A percentile compares a stretch with the other conserved stretches of the same genome.
phyloP scores from a whole-genome alignment of 1,140 invertebrate genomes.

The Rhyacophila brunnea region DNA sequence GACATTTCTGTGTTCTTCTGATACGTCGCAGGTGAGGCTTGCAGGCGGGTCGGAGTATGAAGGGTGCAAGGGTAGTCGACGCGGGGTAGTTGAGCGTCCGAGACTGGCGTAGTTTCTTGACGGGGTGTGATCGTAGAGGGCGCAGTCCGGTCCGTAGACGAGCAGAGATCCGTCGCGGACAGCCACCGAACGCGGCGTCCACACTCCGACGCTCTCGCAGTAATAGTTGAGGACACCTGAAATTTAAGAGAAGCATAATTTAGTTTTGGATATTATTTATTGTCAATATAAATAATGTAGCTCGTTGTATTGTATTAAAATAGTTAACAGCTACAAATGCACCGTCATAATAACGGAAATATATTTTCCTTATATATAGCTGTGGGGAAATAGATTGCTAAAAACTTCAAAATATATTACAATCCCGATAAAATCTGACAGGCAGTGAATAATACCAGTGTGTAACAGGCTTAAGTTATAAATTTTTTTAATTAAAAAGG shows the following conservation, averaged over 20 bases:
- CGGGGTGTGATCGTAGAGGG: slow-evolving; percentile 13
- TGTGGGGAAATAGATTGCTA: too few relatives aligned
- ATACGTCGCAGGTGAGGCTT: not conserved
- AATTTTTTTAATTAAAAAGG: too few relatives aligned
- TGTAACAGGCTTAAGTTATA: too few relatives aligned
- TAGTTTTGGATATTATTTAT: too few relatives aligned
- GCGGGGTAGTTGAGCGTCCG: slow-evolving; percentile 19
- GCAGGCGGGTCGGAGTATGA: slow-evolving; percentile 3
- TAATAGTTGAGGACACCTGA: slow-evolving; percentile 51
- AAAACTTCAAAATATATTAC: too few relatives aligned
- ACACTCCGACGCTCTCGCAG: slow-evolving; percentile 23
- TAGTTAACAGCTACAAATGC: too few relatives aligned
- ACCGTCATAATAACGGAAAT: too few relatives aligned
- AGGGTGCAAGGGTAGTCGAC: slow-evolving; percentile 3
- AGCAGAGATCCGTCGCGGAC: slow-evolving; percentile 37
- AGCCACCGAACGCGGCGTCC: slow-evolving; percentile 33
- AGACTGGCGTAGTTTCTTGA: slow-evolving; percentile 28
- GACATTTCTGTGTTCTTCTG: not conserved
- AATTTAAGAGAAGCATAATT: slow-evolving; percentile 34
- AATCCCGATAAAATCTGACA: too few relatives aligned
- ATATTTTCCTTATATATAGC: too few relatives aligned
- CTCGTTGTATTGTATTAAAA: too few relatives aligned
- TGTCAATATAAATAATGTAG: too few relatives aligned
- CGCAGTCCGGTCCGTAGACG: slow-evolving; percentile 33
- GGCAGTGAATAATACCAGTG: too few relatives aligned